Percentiles rank a stretch among this genome's conserved stretches.
phyloP scores from a whole-genome alignment of 1,140 invertebrate species.

The Saccostrea glomerata region DNA sequence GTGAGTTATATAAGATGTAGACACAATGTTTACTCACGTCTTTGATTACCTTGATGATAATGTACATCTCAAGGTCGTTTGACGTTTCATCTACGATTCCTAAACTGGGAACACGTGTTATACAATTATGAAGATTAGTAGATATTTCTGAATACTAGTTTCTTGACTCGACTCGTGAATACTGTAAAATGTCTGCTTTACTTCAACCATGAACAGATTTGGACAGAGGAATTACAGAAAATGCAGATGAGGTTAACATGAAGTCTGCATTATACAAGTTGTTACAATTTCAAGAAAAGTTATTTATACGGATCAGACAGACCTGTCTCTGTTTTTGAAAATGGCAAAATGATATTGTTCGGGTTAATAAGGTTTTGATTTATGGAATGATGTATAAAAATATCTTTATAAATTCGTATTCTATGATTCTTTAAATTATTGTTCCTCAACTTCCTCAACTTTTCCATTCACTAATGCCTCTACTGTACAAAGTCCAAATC shows the following conservation, averaged over 20 bases:
- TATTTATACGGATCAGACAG: no score
- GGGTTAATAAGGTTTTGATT: not conserved
- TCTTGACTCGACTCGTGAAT: no score
- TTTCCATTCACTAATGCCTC: constrained; percentile 60
- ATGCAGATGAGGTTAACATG: no score
- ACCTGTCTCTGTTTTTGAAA: not conserved
- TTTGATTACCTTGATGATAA: not conserved
- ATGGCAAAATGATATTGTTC: not conserved
- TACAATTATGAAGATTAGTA: no score
- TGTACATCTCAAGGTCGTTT: not conserved
- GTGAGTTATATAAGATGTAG: not conserved
- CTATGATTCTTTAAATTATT: not conserved
- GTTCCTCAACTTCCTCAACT: constrained; percentile 3
- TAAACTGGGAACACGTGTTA: not conserved
- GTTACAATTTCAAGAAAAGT: no score
- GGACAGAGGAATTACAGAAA: no score
- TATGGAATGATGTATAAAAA: constrained; percentile 10
- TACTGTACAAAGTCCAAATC: constrained; percentile 66
- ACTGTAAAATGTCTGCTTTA: no score
- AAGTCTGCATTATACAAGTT: no score
- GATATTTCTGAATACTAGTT: no score
- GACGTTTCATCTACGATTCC: not conserved
- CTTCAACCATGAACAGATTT: no score
- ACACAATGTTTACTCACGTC: not conserved
- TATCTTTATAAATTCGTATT: not conserved